Percentiles rank a stretch among this genome's conserved stretches.
Evolutionary conservation across 2,113 vertebrate species (phyloP).

Genomic region (Urocolius indicus): DNA sequence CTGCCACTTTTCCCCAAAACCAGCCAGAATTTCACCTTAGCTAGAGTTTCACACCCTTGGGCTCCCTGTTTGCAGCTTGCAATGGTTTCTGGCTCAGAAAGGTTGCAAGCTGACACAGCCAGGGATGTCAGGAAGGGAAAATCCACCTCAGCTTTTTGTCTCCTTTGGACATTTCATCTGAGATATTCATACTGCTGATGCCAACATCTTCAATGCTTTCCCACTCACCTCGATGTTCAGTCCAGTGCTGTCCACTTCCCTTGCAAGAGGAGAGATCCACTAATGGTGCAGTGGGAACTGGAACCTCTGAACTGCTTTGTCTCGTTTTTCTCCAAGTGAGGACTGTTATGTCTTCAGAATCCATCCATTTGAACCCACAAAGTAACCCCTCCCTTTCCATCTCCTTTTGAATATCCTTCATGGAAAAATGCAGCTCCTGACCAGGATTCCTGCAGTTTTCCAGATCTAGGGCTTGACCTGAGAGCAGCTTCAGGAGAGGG

Average conservation of each 20-base stretch:
- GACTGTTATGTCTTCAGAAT: not conserved
- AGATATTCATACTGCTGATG: not conserved
- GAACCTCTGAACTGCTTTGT: not conserved
- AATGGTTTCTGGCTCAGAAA: not conserved
- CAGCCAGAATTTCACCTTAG: not conserved
- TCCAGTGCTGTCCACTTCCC: not conserved
- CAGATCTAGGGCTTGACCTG: not conserved
- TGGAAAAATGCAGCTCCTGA: not conserved
- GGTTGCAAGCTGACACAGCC: not conserved
- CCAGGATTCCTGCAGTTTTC: not conserved
- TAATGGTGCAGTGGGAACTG: fast-evolving
- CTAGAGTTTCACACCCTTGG: not conserved
- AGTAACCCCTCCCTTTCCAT: not conserved
- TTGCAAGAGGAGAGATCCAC: not conserved
- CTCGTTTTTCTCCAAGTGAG: not conserved
- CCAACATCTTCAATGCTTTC: not conserved
- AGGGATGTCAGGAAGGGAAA: not conserved
- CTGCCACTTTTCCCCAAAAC: not conserved
- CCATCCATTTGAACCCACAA: not conserved
- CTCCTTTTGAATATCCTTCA: not conserved
- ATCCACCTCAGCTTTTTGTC: not conserved
- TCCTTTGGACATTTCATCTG: not conserved
- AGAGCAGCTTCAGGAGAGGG: too few species aligned
- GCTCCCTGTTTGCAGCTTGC: not conserved
- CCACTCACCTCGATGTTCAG: not conserved